Evolutionary conservation across 2,888 invertebrate genomes (phyloP).

Genomic region (Iphiclides podalirius): DNA sequence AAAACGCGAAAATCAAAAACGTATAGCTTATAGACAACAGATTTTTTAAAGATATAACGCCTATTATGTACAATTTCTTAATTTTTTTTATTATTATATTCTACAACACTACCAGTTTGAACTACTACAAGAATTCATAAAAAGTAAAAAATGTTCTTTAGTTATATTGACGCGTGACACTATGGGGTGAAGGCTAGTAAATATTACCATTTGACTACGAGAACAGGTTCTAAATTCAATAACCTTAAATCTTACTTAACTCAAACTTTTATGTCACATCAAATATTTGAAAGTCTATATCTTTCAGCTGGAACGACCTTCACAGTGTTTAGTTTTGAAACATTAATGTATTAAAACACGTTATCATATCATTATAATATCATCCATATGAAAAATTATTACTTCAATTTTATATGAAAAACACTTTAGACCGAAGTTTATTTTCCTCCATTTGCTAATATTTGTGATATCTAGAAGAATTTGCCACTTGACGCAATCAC

Average conservation of each 20-base stretch:
- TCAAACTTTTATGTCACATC: conserved; percentile 46
- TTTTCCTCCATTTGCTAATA: too few relatives aligned
- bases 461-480: too few relatives aligned
- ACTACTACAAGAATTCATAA: background rate
- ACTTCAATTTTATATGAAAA: background rate
- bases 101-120: too few relatives aligned
- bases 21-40: too few relatives aligned
- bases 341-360: conserved; percentile 34
- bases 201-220: conserved; percentile 13
- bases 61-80: background rate
- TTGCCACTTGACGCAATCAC: too few relatives aligned
- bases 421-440: too few relatives aligned
- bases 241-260: conserved; percentile 39
- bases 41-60: too few relatives aligned
- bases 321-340: conserved; percentile 47
- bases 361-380: conserved; percentile 29
- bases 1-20: too few relatives aligned
- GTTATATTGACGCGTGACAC: conserved; percentile 9
- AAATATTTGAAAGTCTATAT: conserved; percentile 58
- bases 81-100: background rate
- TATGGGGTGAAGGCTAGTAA: conserved; percentile 14
- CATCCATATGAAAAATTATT: conserved; percentile 9
- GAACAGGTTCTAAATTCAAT: conserved; percentile 23
- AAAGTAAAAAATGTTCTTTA: conserved; percentile 9
- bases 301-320: conserved; percentile 49